These are phyloP conservation scores for Griposia aprilina DNA, from an alignment of 2,888 invertebrate species.

Conservation along the genomic window DNA sequence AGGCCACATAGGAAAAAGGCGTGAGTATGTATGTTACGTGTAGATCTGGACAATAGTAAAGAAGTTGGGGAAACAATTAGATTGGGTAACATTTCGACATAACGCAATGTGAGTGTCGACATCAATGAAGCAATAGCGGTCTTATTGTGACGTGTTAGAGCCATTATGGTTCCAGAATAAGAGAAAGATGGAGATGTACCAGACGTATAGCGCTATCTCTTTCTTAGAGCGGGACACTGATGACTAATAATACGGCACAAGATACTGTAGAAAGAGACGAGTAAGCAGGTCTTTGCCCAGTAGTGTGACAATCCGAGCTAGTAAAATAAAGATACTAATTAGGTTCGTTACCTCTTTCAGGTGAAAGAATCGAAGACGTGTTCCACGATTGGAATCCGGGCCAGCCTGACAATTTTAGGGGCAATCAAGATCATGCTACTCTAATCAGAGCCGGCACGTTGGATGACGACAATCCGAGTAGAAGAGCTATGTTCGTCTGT, in stretches of 20 bases:
- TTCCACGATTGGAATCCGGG: slow-evolving; percentile 19
- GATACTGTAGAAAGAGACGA: neutral
- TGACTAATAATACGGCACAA: neutral
- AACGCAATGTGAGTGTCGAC: neutral
- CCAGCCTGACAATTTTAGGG: slow-evolving; percentile 6
- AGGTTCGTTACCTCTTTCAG: slow-evolving; percentile 4
- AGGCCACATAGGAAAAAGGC: neutral
- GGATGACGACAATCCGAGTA: neutral
- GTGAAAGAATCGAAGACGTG: slow-evolving; percentile 26
- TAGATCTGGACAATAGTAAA: neutral
- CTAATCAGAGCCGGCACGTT: slow-evolving; percentile 2
- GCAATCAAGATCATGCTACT: neutral
- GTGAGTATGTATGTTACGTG: neutral
- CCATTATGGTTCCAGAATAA: neutral
- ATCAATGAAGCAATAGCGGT: neutral
- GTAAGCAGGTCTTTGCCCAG: neutral
- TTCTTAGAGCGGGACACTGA: neutral
- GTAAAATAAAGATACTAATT: neutral
- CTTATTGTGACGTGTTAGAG: neutral
- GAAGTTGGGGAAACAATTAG: neutral
- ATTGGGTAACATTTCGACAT: neutral
- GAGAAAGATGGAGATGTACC: neutral
- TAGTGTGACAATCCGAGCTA: neutral
- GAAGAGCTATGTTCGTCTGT: slow-evolving; percentile 35
- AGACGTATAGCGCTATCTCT: too few relatives aligned